A percentile compares a stretch with the other conserved stretches of the same genome.
phyloP scores from a whole-genome alignment of 1,140 invertebrate species.

The Diorhabda carinulata region DNA sequence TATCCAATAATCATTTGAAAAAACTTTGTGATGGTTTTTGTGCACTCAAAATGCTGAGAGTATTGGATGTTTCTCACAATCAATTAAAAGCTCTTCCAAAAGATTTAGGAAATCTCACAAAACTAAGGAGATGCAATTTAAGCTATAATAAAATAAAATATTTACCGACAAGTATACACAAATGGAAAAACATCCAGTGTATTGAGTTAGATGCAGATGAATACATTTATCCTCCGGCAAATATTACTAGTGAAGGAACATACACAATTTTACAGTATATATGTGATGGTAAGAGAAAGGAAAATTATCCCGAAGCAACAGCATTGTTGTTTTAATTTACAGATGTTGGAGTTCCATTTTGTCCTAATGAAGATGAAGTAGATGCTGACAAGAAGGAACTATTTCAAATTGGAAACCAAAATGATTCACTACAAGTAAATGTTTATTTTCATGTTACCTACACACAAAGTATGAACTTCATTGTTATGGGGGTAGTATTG shows the following conservation, averaged over 20 bases:
- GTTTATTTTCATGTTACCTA: not conserved
- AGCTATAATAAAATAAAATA: slow-evolving; percentile 56
- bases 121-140: slow-evolving; percentile 56
- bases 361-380: slow-evolving; percentile 17
- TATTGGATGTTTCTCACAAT: slow-evolving; percentile 70
- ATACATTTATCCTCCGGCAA: slow-evolving; percentile 60
- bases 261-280: slow-evolving; percentile 66
- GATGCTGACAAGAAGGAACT: slow-evolving; percentile 9
- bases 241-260: slow-evolving; percentile 57
- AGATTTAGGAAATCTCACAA: slow-evolving; percentile 58
- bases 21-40: slow-evolving; percentile 65
- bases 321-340: slow-evolving; percentile 1
- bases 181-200: slow-evolving; percentile 53
- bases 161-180: slow-evolving; percentile 61
- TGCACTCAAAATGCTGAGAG: slow-evolving; percentile 56
- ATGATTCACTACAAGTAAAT: slow-evolving; percentile 22
- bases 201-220: slow-evolving; percentile 60
- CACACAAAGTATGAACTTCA: no score
- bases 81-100: slow-evolving; percentile 63
- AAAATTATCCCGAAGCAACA: not conserved
- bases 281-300: slow-evolving; percentile 46
- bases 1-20: slow-evolving; percentile 62
- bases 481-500: no score
- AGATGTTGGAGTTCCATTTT: slow-evolving; percentile 34
- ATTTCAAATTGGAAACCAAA: not conserved